Conservation (phyloP, 2,888 invertebrate genomes). For the Branchipolynoe longqiensis region DNA sequence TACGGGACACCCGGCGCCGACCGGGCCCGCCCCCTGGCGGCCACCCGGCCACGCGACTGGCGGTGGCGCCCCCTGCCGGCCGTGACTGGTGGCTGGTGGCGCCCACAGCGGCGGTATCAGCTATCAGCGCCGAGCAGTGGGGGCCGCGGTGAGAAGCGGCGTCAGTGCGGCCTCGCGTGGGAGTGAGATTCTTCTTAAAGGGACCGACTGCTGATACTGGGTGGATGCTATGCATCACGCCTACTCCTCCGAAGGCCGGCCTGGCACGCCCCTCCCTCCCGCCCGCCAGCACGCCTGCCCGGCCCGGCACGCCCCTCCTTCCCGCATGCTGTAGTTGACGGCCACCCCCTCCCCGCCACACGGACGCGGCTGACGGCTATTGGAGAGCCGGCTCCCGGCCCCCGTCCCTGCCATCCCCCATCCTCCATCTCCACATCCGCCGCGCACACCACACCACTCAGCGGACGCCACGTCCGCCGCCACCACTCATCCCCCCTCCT, state of each 20-base stretch:
- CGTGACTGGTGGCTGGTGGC: not conserved
- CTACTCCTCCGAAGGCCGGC: no score
- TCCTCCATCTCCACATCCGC: slow-evolving; percentile 7
- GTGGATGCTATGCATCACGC: slow-evolving; percentile 31
- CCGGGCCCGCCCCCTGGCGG: not conserved
- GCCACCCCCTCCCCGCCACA: not conserved
- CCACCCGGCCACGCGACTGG: not conserved
- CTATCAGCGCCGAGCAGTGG: slow-evolving; percentile 14
- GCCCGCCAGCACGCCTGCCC: no score
- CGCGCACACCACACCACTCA: slow-evolving; percentile 3
- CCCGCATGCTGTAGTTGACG: slow-evolving; percentile 23
- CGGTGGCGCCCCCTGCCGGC: not conserved
- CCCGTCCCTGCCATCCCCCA: not conserved
- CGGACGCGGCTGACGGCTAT: no score
- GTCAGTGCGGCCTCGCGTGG: not conserved
- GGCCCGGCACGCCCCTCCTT: not conserved
- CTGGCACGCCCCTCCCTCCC: not conserved
- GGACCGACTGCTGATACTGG: slow-evolving; percentile 47
- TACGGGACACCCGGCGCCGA: not conserved
- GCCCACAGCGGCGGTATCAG: not conserved
- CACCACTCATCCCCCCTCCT: slow-evolving; percentile 29
- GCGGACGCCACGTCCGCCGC: slow-evolving; percentile 11
- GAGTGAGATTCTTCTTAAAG: slow-evolving; percentile 36
- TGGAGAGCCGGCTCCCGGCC: no score
- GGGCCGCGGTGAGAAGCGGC: not conserved